Percentiles rank a stretch among this genome's conserved stretches.
Conservation (phyloP, 2,113 vertebrate species). For the Tetrax tetrax region DNA sequence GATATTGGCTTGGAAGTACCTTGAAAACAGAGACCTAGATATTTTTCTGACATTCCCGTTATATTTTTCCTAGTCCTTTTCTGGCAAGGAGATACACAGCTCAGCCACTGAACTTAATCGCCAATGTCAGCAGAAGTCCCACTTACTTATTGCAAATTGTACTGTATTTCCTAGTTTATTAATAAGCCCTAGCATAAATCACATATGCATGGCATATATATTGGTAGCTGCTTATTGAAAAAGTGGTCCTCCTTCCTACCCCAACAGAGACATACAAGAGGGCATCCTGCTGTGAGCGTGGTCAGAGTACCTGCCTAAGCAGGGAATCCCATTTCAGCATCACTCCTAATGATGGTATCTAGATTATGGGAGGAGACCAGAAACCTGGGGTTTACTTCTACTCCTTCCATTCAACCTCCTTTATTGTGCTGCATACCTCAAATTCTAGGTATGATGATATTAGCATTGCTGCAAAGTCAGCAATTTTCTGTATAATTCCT, state of each 20-base stretch:
- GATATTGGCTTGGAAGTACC: neutral
- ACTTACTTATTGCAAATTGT: neutral
- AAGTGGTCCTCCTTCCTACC: neutral
- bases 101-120: neutral
- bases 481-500: constrained; percentile 38
- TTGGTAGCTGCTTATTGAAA: neutral
- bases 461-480: constrained; percentile 31
- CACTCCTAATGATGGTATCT: neutral
- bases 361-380: neutral
- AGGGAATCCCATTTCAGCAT: neutral
- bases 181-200: neutral
- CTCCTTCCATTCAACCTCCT: constrained; percentile 4
- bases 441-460: neutral
- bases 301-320: neutral
- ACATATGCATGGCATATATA: neutral
- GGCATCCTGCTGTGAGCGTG: fast-evolving
- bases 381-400: neutral
- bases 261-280: neutral
- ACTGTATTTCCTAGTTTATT: neutral
- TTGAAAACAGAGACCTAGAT: neutral
- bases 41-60: neutral
- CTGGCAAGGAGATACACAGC: neutral
- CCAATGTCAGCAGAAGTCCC: neutral
- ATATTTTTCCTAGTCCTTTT: neutral
- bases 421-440: neutral